phyloP scores from a whole-genome alignment of 2,113 vertebrate genomes.

The Pelecanus crispus region DNA sequence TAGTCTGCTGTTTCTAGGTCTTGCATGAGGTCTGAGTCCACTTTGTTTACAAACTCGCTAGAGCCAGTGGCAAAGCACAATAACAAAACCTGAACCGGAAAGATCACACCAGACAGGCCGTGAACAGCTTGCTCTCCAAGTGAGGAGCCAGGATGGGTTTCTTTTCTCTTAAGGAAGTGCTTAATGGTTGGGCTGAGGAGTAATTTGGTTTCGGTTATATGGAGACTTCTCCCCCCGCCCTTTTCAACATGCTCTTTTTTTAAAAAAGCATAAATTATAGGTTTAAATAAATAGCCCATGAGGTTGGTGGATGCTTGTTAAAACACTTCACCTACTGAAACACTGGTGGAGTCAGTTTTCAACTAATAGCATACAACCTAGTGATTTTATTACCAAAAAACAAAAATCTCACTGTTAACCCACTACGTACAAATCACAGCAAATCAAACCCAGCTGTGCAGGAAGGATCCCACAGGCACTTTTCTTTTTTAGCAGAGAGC shows the following conservation, averaged over 20 bases:
- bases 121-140: neutral
- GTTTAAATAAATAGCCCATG: neutral
- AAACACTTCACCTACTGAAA: constrained; percentile 21
- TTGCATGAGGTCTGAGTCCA: neutral
- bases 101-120: neutral
- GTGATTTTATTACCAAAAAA: constrained; percentile 9
- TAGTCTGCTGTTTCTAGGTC: neutral
- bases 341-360: constrained; percentile 28
- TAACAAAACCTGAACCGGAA: neutral
- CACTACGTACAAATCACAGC: neutral
- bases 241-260: neutral
- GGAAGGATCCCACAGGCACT: neutral
- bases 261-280: neutral
- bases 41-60: neutral
- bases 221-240: neutral
- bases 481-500: neutral
- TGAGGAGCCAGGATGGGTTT: neutral
- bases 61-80: neutral
- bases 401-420: neutral
- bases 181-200: neutral
- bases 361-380: neutral
- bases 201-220: neutral
- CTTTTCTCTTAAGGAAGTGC: neutral
- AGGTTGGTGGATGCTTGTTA: neutral
- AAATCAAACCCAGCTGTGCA: constrained; percentile 14